These are phyloP conservation scores for Drosophila longiperda DNA, from an alignment of 2,888 invertebrate species.

Conservation along the genomic window DNA sequence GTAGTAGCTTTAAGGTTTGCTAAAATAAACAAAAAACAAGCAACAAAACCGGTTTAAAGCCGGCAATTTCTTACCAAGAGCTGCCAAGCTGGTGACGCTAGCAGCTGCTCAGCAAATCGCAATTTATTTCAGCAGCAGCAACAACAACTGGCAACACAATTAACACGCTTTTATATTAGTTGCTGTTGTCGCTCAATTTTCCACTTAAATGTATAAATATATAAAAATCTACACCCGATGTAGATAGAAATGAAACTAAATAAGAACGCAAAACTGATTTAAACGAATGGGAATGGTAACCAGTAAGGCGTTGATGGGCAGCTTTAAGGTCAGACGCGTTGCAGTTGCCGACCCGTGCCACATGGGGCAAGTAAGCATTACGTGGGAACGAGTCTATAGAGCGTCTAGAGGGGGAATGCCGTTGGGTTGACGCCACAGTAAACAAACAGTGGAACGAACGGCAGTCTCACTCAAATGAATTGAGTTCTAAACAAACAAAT, in stretches of 20 bases:
- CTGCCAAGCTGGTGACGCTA: slow-evolving; percentile 35
- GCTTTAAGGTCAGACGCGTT: slow-evolving; percentile 40
- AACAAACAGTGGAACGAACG: slow-evolving; percentile 41
- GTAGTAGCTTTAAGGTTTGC: slow-evolving; percentile 27
- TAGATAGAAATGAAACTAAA: neutral
- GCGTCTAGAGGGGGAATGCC: slow-evolving; percentile 7
- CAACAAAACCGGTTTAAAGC: slow-evolving; percentile 42
- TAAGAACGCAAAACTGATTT: slow-evolving; percentile 16
- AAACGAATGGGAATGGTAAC: slow-evolving; percentile 13
- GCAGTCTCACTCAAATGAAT: slow-evolving; percentile 32
- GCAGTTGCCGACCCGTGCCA: slow-evolving; percentile 28
- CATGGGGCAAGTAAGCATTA: slow-evolving; percentile 13
- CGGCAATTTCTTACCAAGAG: slow-evolving; percentile 33
- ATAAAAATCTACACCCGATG: slow-evolving; percentile 5
- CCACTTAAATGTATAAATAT: slow-evolving; percentile 21
- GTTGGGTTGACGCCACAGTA: slow-evolving; percentile 41
- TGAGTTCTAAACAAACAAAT: slow-evolving; percentile 36
- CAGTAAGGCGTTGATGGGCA: slow-evolving; percentile 25
- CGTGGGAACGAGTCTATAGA: slow-evolving; percentile 10
- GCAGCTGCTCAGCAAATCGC: slow-evolving; percentile 42
- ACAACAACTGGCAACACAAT: slow-evolving; percentile 15
- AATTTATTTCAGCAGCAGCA: slow-evolving; percentile 16
- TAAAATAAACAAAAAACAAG: slow-evolving; percentile 40
- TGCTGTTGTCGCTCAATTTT: slow-evolving; percentile 28
- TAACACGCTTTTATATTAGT: slow-evolving; percentile 3